Conservation (phyloP, 2,888 invertebrate genomes). For the Odontocolon sp. region DNA sequence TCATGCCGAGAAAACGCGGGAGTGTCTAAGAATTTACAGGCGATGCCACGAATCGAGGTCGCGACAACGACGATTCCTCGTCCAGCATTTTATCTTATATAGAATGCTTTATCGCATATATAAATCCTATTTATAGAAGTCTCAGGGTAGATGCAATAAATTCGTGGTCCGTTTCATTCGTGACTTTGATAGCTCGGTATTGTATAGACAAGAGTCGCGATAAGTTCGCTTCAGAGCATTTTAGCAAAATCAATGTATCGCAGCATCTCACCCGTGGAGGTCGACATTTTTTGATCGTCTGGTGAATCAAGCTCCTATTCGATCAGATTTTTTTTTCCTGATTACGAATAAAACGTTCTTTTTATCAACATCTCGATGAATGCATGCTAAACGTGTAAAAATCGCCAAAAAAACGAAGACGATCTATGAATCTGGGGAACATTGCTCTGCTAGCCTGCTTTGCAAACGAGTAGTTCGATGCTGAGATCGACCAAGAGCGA, state of each 20-base stretch:
- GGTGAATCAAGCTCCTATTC: too few relatives aligned
- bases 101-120: not conserved
- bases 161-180: not conserved
- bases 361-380: too few relatives aligned
- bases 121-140: slow-evolving; percentile 20
- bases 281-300: too few relatives aligned
- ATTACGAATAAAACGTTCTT: too few relatives aligned
- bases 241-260: too few relatives aligned
- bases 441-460: not conserved
- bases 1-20: slow-evolving; percentile 17
- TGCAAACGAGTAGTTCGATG: not conserved
- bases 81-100: not conserved
- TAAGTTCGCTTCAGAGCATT: too few relatives aligned
- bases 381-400: too few relatives aligned
- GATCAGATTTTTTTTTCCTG: too few relatives aligned
- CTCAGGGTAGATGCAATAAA: slow-evolving; percentile 23
- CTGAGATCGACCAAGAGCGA: not conserved
- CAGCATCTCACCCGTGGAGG: too few relatives aligned
- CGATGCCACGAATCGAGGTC: slow-evolving; percentile 48
- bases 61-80: slow-evolving; percentile 16
- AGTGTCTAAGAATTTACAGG: slow-evolving; percentile 42
- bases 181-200: slow-evolving; percentile 21
- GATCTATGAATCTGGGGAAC: too few relatives aligned
- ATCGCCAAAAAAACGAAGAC: too few relatives aligned
- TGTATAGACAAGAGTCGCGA: not conserved